Percentiles rank a stretch among this genome's conserved stretches.
Conservation (phyloP, 2,888 invertebrate genomes). For the Microctonus aethiopoides region DNA sequence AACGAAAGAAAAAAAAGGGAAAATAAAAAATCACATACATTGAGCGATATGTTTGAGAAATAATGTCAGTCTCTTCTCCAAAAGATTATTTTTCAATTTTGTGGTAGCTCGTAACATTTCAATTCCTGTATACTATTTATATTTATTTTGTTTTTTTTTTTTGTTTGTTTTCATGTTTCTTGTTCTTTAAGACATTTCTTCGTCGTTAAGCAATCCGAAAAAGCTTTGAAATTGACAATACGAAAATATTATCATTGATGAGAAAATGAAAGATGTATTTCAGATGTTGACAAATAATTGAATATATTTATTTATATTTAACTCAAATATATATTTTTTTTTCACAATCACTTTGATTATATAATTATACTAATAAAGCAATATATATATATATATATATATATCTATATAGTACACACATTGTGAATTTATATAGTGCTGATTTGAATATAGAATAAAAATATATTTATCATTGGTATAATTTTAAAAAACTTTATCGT, state of each 20-base stretch:
- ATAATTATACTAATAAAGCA: no score
- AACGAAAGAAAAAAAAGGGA: constrained; percentile 32
- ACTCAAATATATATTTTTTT: not conserved
- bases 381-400: no score
- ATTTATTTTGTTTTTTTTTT: constrained; percentile 2
- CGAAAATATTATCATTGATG: not conserved
- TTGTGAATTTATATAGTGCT: no score
- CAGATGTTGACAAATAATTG: not conserved
- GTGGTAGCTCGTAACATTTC: constrained; percentile 18
- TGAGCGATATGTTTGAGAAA: constrained; percentile 45
- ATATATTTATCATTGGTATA: no score
- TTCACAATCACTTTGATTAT: no score
- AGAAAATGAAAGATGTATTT: not conserved
- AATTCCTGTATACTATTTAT: not conserved
- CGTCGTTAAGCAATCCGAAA: constrained; percentile 10
- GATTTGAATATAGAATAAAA: no score
- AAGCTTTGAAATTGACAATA: not conserved
- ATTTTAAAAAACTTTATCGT: no score
- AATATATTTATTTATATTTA: not conserved
- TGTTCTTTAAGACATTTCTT: not conserved
- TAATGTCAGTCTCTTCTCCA: constrained; percentile 43
- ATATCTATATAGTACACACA: no score
- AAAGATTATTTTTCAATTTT: constrained; percentile 46
- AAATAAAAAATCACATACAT: constrained; percentile 34
- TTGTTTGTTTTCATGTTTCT: constrained; percentile 8